Conservation (phyloP, 2,888 invertebrate genomes). For the Sturmia bella region DNA sequence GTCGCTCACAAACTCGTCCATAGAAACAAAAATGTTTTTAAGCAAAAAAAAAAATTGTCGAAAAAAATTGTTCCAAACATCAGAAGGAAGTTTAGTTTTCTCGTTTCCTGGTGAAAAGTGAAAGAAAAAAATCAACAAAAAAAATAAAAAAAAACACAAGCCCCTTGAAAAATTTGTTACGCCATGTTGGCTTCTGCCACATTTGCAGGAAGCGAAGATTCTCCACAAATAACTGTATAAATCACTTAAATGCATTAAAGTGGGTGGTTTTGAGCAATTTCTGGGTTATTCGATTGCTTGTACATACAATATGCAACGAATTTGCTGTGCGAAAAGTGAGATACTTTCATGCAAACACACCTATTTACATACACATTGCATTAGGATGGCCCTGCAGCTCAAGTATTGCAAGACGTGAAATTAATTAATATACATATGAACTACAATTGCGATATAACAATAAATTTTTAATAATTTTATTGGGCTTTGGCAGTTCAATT, state of each 20-base stretch:
- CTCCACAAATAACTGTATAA: constrained; percentile 54
- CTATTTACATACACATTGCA: too few species aligned
- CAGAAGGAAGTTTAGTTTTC: constrained; percentile 12
- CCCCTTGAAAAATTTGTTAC: constrained; percentile 44
- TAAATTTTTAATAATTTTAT: too few species aligned
- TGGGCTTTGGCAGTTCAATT: too few species aligned
- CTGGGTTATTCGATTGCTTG: constrained; percentile 3
- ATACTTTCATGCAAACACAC: too few species aligned
- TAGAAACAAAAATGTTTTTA: constrained; percentile 2
- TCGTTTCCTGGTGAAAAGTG: constrained; percentile 1
- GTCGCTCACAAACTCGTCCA: constrained; percentile 1
- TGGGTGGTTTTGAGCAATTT: constrained; percentile 38
- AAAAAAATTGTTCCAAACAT: constrained; percentile 9
- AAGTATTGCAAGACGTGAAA: too few species aligned
- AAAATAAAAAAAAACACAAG: constrained; percentile 13
- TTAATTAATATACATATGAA: too few species aligned
- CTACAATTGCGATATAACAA: too few species aligned
- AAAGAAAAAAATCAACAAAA: constrained; percentile 63
- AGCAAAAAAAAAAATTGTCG: constrained; percentile 21
- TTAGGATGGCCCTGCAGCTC: too few species aligned
- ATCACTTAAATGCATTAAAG: constrained; percentile 59
- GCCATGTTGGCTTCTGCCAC: constrained; percentile 70
- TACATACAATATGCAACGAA: constrained; percentile 1
- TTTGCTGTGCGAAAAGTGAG: neutral
- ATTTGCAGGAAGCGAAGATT: constrained; percentile 55